Evolutionary conservation across 1,140 invertebrate genomes (phyloP).

Genomic region (Drosophila truncata): DNA sequence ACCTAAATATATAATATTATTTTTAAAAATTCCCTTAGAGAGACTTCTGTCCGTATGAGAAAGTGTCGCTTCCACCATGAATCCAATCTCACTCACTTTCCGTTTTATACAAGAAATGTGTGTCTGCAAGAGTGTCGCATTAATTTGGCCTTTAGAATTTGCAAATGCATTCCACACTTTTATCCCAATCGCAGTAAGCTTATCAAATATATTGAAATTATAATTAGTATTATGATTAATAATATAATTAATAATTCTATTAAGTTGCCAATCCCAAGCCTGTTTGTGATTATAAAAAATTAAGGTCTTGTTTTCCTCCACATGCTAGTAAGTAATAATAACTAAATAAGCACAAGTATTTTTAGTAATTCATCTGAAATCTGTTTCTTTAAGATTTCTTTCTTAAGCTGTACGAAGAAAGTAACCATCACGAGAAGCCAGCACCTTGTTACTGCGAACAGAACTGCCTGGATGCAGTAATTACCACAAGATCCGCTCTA

Average conservation of each 20-base stretch:
- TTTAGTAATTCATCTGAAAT: no score
- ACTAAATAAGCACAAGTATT: no score
- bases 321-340: slow-evolving; percentile 49
- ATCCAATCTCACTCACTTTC: slow-evolving; percentile 87
- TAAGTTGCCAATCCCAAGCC: slow-evolving; percentile 63
- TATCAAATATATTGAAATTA: neutral
- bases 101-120: slow-evolving; percentile 88
- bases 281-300: slow-evolving; percentile 67
- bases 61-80: slow-evolving; percentile 87
- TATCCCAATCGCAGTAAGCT: slow-evolving; percentile 80
- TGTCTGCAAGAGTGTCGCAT: slow-evolving; percentile 89
- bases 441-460: slow-evolving; percentile 60
- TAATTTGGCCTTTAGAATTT: slow-evolving; percentile 86
- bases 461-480: slow-evolving; percentile 65
- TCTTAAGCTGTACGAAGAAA: slow-evolving; percentile 58
- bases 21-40: slow-evolving; percentile 28
- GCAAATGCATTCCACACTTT: slow-evolving; percentile 89
- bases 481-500: slow-evolving; percentile 46
- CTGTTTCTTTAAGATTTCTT: slow-evolving; percentile 47
- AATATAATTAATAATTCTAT: neutral
- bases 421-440: slow-evolving; percentile 13
- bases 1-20: neutral
- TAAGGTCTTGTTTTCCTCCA: slow-evolving; percentile 64
- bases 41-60: slow-evolving; percentile 63
- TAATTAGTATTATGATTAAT: neutral